Percentiles rank a stretch among this genome's conserved stretches.
These are phyloP conservation scores for Dendrocopos noguchii DNA, from an alignment of 2,113 vertebrate genomes.

Conservation along the genomic window DNA sequence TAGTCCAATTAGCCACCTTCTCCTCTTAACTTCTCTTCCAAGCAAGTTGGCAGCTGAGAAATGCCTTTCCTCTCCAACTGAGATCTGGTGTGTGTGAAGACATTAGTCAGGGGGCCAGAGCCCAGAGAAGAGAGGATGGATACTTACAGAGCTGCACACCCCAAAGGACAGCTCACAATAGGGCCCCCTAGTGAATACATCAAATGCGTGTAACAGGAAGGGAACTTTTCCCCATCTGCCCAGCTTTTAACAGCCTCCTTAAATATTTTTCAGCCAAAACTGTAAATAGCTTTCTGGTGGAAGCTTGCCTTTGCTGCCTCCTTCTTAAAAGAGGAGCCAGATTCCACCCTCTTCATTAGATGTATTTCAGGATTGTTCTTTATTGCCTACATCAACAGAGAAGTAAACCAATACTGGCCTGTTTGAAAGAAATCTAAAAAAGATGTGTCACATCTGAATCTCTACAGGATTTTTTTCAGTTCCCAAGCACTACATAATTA, in stretches of 20 bases:
- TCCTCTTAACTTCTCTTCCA: conserved; percentile 51
- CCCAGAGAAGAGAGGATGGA: not conserved
- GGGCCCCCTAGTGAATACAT: not conserved
- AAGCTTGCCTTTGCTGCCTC: not conserved
- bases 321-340: not conserved
- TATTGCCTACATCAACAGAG: not conserved
- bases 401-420: not conserved
- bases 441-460: not conserved
- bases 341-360: not conserved
- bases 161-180: not conserved
- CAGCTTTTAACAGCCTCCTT: not conserved
- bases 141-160: not conserved
- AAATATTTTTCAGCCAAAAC: not conserved
- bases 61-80: not conserved
- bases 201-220: not conserved
- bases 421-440: not conserved
- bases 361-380: not conserved
- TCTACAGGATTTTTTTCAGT: not conserved
- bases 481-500: not conserved
- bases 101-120: not conserved
- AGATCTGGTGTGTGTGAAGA: too few relatives aligned
- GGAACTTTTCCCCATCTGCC: not conserved
- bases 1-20: conserved; percentile 41
- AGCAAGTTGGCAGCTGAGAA: conserved; percentile 28
- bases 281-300: not conserved